Evolutionary conservation across 1,140 invertebrate species (phyloP).

Genomic region (Neodiprion lecontei): DNA sequence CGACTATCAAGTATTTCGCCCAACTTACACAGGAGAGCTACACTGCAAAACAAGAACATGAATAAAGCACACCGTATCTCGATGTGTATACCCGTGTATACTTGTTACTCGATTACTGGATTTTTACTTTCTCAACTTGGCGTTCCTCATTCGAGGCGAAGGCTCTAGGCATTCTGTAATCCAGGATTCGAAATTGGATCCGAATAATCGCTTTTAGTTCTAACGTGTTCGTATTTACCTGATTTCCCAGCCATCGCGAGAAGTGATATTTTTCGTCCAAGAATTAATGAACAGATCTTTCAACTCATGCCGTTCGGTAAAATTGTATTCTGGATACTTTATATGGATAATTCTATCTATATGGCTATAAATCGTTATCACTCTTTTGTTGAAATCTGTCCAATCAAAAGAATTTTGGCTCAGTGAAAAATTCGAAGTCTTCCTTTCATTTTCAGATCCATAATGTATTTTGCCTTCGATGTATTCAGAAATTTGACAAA

Average conservation of each 20-base stretch:
- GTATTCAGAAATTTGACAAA: conserved; percentile 42
- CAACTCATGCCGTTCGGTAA: conserved; percentile 29
- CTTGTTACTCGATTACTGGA: conserved; percentile 15
- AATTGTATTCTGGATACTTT: conserved; percentile 33
- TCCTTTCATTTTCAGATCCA: conserved; percentile 34
- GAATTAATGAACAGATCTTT: conserved; percentile 34
- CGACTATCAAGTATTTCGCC: conserved; percentile 48
- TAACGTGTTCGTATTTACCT: conserved; percentile 36
- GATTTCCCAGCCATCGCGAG: conserved; percentile 42
- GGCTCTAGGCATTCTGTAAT: not conserved
- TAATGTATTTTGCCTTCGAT: conserved; percentile 42
- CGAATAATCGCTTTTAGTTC: no score
- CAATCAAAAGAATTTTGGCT: conserved; percentile 44
- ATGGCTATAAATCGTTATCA: conserved; percentile 47
- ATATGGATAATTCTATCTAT: conserved; percentile 45
- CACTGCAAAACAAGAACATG: conserved; percentile 45
- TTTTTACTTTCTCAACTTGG: no score
- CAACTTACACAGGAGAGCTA: conserved; percentile 51
- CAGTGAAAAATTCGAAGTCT: not conserved
- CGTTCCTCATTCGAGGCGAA: not conserved
- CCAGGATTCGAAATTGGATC: no score
- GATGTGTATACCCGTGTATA: no score
- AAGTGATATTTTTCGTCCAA: conserved; percentile 39
- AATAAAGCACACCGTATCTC: not conserved
- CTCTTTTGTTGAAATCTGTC: conserved; percentile 48